Evolutionary conservation across 2,113 vertebrate genomes (phyloP).

Genomic region (Vireo altiloquus): DNA sequence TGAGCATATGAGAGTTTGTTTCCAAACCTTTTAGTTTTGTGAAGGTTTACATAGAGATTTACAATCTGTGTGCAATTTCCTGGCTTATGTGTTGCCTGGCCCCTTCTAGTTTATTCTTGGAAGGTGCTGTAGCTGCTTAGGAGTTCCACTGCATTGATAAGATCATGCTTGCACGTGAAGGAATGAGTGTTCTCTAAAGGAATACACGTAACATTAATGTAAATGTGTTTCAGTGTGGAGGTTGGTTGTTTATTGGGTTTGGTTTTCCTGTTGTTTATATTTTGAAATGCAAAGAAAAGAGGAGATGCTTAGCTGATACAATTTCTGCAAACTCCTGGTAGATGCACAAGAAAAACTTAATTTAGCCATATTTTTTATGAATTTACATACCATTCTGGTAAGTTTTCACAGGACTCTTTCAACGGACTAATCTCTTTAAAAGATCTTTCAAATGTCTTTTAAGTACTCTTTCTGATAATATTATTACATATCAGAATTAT

Average conservation of each 20-base stretch:
- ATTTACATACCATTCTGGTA: background rate
- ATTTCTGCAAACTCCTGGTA: background rate
- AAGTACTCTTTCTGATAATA: background rate
- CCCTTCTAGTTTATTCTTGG: background rate
- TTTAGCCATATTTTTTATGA: background rate
- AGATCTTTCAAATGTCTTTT: background rate
- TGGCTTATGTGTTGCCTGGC: background rate
- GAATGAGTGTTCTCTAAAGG: background rate
- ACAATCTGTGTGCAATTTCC: background rate
- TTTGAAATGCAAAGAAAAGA: background rate
- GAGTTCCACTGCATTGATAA: background rate
- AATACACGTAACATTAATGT: background rate
- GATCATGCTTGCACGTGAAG: background rate
- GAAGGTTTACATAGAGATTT: background rate
- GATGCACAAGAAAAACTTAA: background rate
- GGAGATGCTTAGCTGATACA: background rate
- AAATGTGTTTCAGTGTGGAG: background rate
- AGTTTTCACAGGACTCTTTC: background rate
- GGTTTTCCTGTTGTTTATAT: background rate
- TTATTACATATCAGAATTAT: background rate
- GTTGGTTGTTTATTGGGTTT: background rate
- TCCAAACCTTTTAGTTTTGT: background rate
- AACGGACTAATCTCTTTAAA: background rate
- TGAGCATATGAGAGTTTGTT: background rate
- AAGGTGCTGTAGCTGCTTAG: background rate